Evolutionary conservation across 2,888 invertebrate species (phyloP), one percentile per base, ranked within the genome.

Genomic region (Chaitophorus viminalis): DNA sequence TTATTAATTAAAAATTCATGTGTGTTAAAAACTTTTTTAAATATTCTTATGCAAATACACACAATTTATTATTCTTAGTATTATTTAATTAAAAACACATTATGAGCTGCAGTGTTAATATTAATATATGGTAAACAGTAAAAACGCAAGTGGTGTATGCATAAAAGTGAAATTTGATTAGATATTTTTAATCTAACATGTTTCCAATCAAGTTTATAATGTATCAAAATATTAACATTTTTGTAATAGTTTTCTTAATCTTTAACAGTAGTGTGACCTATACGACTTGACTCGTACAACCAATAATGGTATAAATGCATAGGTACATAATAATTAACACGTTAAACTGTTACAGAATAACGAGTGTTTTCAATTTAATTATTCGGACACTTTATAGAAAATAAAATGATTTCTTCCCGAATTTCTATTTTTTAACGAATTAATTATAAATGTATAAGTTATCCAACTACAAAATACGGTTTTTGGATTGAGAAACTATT

Each of bases 111-210:
- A 60, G 25, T 60, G 21, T 60, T 68, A 65, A 65, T 65, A 36
- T 46, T 46, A n/a, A n/a, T n/a, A n/a, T n/a, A n/a, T n/a, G n/a
- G n/a, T 46, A 65, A 65, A 29, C 9, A 29, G n/a, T 68, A 68
- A 68, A 68, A 8, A n/a, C 25, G n/a, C 3, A 9, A 29, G 68
- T n/a, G 11, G 68, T 25, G 6, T 31, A 31, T 36, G 39, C 60
- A 14, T 39, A 39, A 83, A 75, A 83, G 75, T 75, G 83, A 75
- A 83, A 83, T 83, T 83, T 29, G 36, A 83, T 60, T 83, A 31
- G 31, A 18, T 39, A 60, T 52, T 25, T 72, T 33, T 72, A 33
- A 18, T 75, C 60, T 83, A 39, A 83, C 39, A 39, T 2, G 31
- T 21, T 29, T 82, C 75, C n/a, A 54, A 33, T 54, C 52, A 68